phyloP scores from a whole-genome alignment of 2,797 vertebrate genomes.

The Toxotes lorentzi region DNA sequence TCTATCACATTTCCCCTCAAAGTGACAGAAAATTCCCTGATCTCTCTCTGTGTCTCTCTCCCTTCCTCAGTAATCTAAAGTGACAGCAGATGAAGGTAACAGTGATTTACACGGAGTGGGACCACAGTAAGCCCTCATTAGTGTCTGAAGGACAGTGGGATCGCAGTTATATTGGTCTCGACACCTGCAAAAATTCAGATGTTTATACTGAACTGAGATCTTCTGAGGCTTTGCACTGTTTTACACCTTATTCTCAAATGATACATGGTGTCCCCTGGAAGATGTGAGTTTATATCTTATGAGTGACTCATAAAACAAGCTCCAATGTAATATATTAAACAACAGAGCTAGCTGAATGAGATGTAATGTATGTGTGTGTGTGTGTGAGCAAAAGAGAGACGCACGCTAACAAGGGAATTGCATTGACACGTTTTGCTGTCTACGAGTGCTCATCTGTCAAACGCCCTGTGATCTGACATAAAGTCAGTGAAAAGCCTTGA shows the following conservation, averaged over 20 bases:
- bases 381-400: neutral
- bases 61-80: constrained; percentile 52
- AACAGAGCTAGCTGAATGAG: constrained; percentile 2
- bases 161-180: constrained; percentile 27
- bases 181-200: constrained; percentile 30
- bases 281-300: constrained; percentile 3
- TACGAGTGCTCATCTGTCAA: constrained; percentile 62
- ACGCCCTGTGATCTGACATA: constrained; percentile 45
- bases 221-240: constrained; percentile 6
- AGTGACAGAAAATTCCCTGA: constrained; percentile 51
- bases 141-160: constrained; percentile 31
- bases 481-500: constrained; percentile 64
- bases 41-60: constrained; percentile 23
- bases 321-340: neutral
- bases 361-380: neutral
- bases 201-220: constrained; percentile 12
- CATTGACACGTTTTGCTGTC: constrained; percentile 34
- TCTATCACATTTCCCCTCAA: constrained; percentile 49
- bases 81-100: constrained; percentile 57
- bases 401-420: constrained; percentile 26
- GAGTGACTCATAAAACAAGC: constrained; percentile 7
- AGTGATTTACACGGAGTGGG: constrained; percentile 43
- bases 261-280: neutral
- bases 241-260: neutral
- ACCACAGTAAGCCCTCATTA: constrained; percentile 60